Base-by-base conservation (phyloP, 2,113 vertebrate genomes). In the Athene cunicularia region DNA sequence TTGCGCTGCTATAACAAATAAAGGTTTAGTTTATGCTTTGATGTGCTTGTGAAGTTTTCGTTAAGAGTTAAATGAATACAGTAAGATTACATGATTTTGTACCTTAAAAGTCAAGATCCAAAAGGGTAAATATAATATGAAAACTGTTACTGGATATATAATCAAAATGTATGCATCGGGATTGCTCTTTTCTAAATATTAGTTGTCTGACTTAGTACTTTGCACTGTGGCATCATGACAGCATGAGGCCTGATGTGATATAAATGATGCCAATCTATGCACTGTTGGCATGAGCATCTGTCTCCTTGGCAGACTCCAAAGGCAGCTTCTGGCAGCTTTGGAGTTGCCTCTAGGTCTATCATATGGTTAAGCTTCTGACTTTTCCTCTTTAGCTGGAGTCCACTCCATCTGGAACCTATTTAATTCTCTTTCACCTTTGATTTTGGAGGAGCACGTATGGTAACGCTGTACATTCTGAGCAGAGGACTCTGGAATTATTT, bases 201-300 rank as follows among this genome's bases (percentile, higher is more conserved):
- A 94, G 55, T 81, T 92, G 58, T 88, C 68, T 85, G 64, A 32
- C 56, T 90, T 77, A 80, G 80, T 92, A 53, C 70, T 85, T 68
- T 93, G 76, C 89, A 45, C 55, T 43, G 87, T 92, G 91, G 86
- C 92, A 32, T 47, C 0, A 7, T 95, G 96, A 94, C 95, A 97
- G 95, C 86, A 52, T 71, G 79, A 82, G 82, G 63, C 89, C 93
- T 93, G 95, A 97, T 97, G 97, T 96, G 95, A 97, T 95, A 75
- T 94, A 96, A 95, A 91, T 83, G 85, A 88, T 96, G 94, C 95
- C 94, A 93, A 93, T 96, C 93, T 96, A 87, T 89, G 80, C 94
- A 70, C 96, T 89, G 95, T 89, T 97, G 97, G 94, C 97, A 93
- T n/a, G 32, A 74, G 91, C 97, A 97, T 93, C 95, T 98, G 97